These are phyloP conservation scores for Myripristis jacobus DNA, from an alignment of 2,797 vertebrate species.

Conservation along the genomic window DNA sequence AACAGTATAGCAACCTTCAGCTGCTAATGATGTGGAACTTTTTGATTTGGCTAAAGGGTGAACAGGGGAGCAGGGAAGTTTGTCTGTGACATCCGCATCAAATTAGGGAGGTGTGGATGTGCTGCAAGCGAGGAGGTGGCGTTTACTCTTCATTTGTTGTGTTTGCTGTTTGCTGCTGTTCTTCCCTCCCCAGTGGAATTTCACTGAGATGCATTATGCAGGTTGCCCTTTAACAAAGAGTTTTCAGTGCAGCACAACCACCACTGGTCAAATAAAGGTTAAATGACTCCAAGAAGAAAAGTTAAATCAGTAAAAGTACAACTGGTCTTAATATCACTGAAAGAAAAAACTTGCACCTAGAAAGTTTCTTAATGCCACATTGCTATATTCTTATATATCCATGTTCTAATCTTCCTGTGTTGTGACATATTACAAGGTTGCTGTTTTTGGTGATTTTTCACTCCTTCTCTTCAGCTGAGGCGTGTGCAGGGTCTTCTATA, in stretches of 20 bases:
- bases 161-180: constrained; percentile 55
- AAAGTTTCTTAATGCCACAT: too few species aligned
- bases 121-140: constrained; percentile 19
- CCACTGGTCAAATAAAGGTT: constrained; percentile 35
- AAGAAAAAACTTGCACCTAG: too few species aligned
- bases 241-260: constrained; percentile 35
- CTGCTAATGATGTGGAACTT: constrained; percentile 81
- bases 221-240: constrained; percentile 46
- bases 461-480: too few species aligned
- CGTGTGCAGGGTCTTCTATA: too few species aligned
- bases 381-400: too few species aligned
- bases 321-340: too few species aligned
- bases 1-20: constrained; percentile 77
- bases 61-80: constrained; percentile 50
- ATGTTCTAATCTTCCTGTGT: too few species aligned
- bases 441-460: too few species aligned
- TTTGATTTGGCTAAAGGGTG: constrained; percentile 77
- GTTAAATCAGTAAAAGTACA: too few species aligned
- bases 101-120: constrained; percentile 56
- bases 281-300: too few species aligned
- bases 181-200: constrained; percentile 40
- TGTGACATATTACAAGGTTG: too few species aligned
- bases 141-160: constrained; percentile 52
- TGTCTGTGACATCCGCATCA: constrained; percentile 27
- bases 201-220: constrained; percentile 49